phyloP scores from a whole-genome alignment of 2,113 vertebrate species.

The Corythoichthys haematopterus region DNA sequence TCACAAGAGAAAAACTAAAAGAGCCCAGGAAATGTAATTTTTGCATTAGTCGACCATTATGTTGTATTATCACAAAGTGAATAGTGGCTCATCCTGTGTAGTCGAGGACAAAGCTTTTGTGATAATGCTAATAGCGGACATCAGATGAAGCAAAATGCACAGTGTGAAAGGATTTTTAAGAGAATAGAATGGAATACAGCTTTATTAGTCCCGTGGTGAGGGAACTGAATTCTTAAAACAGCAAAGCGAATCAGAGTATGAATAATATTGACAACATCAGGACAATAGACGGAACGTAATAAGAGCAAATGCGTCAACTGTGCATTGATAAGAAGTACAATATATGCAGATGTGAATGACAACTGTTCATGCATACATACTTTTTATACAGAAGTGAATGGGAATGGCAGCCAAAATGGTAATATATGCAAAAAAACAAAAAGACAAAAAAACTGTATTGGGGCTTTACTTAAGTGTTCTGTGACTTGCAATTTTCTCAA shows the following conservation, averaged over 20 bases:
- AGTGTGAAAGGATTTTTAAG: neutral
- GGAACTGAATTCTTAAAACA: neutral
- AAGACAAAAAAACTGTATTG: too few species aligned
- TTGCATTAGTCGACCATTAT: slow-evolving; percentile 18
- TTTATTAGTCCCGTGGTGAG: neutral
- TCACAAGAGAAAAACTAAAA: slow-evolving; percentile 3
- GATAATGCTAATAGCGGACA: slow-evolving; percentile 3
- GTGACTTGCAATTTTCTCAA: too few species aligned
- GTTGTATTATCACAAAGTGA: neutral
- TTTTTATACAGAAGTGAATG: too few species aligned
- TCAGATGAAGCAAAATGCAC: neutral
- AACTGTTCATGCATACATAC: neutral
- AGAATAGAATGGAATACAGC: neutral
- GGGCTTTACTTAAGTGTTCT: too few species aligned
- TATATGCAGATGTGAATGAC: neutral
- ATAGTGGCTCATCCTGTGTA: neutral
- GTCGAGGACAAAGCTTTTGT: neutral
- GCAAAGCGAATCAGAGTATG: neutral
- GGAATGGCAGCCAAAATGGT: too few species aligned
- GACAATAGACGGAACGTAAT: neutral
- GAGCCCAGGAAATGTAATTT: neutral
- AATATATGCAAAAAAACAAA: too few species aligned
- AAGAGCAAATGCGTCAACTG: neutral
- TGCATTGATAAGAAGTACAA: neutral
- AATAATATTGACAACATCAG: neutral